Evolutionary conservation across 2,888 invertebrate species (phyloP).

Genomic region (Bruchidius siliquastri): DNA sequence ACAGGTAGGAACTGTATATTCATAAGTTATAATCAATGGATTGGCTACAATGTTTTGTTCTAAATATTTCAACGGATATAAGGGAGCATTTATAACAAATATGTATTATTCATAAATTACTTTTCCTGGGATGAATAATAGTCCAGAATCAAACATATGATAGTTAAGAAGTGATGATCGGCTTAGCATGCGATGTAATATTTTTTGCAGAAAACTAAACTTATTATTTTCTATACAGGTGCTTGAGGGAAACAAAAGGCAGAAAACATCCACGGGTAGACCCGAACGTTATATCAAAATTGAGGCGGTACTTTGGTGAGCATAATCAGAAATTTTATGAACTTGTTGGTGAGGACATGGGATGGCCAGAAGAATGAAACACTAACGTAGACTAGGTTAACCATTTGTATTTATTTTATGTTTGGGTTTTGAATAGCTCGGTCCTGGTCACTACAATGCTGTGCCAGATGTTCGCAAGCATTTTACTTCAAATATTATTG

Average conservation of each 20-base stretch:
- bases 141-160: no score
- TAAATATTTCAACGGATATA: no score
- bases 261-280: constrained; percentile 81
- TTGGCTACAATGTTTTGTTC: no score
- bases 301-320: constrained; percentile 82
- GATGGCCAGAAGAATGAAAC: constrained; percentile 84
- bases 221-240: constrained; percentile 30
- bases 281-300: constrained; percentile 70
- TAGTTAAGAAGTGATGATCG: no score
- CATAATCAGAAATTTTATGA: constrained; percentile 91
- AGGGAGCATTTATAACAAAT: no score
- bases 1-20: constrained; percentile 68
- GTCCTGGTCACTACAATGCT: no score
- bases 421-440: background rate
- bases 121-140: no score
- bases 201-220: no score
- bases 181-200: no score
- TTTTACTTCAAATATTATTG: no score
- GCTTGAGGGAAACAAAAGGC: constrained; percentile 79
- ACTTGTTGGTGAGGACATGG: constrained; percentile 85
- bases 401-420: constrained; percentile 5
- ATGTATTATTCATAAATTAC: no score
- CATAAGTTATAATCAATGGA: no score
- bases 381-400: constrained; percentile 17
- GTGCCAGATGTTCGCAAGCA: background rate